Percentiles rank a stretch among this genome's conserved stretches.
Conservation (phyloP, 2,113 vertebrate species). For the Willisornis vidua region DNA sequence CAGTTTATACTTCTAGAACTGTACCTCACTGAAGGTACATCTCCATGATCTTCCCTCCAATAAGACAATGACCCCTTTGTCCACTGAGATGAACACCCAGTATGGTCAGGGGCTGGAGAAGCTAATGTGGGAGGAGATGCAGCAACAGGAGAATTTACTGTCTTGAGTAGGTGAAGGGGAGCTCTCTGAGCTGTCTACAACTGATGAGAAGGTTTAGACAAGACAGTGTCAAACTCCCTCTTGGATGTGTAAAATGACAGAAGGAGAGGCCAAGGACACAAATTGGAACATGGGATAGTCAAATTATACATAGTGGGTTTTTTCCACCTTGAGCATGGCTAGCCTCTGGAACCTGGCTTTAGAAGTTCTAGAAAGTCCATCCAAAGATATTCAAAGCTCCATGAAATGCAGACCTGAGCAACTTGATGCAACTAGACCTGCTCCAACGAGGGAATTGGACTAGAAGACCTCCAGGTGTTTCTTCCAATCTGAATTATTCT, state of each 20-base stretch:
- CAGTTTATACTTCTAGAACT: not conserved
- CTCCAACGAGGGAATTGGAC: not conserved
- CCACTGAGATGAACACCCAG: not conserved
- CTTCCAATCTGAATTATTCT: not conserved
- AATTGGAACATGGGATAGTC: not conserved
- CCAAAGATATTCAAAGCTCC: not conserved
- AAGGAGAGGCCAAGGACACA: not conserved
- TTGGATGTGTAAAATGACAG: not conserved
- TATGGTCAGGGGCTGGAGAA: not conserved
- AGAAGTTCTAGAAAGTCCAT: not conserved
- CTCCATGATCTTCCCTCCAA: not conserved
- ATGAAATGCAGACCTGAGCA: not conserved
- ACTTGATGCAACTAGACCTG: not conserved
- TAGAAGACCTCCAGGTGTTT: not conserved
- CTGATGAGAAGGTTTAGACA: not conserved
- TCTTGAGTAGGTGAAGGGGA: not conserved
- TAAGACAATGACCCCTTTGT: not conserved
- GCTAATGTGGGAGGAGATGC: not conserved
- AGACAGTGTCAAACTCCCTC: not conserved
- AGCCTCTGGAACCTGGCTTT: not conserved
- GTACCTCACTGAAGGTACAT: not conserved
- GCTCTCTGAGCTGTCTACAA: not conserved
- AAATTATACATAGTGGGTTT: not conserved
- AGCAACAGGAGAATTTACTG: not conserved
- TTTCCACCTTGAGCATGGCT: not conserved